phyloP scores from a whole-genome alignment of 2,113 vertebrate species.

The Brachyhypopomus occidentalis region DNA sequence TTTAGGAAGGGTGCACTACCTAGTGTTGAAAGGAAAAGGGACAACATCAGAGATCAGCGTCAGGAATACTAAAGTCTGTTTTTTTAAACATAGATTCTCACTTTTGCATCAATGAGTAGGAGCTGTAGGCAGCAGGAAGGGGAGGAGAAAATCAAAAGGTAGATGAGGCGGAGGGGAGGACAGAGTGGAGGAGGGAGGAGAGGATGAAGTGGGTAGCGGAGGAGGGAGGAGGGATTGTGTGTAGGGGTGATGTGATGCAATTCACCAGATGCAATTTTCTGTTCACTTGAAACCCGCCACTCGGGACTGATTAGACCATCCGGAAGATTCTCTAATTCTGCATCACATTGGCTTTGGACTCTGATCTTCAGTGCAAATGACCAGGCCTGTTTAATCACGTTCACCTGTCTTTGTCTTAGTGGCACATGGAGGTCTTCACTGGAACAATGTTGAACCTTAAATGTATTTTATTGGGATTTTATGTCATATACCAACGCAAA shows the following conservation, averaged over 20 bases:
- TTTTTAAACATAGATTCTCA: not conserved
- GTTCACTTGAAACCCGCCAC: not conserved
- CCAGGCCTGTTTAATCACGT: not conserved
- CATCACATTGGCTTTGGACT: not conserved
- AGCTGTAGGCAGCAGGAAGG: too few relatives aligned
- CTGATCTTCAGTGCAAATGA: not conserved
- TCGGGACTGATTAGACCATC: not conserved
- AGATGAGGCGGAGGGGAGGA: not conserved
- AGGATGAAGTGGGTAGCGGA: not conserved
- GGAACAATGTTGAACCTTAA: too few relatives aligned
- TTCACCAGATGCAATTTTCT: slow-evolving; percentile 25
- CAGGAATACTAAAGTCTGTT: not conserved
- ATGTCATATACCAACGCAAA: not conserved
- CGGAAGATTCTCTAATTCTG: not conserved
- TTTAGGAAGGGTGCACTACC: not conserved
- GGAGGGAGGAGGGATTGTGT: not conserved
- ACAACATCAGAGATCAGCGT: not conserved
- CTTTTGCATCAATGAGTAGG: not conserved
- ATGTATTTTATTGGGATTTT: too few relatives aligned
- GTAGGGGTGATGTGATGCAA: not conserved
- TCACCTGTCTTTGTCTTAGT: not conserved
- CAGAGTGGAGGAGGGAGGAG: slow-evolving; percentile 11
- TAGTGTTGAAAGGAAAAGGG: not conserved
- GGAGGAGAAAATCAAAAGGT: not conserved
- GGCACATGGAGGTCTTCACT: too few relatives aligned